A percentile compares a stretch with the other conserved stretches of the same genome.
Conservation (phyloP, 2,113 vertebrate species). For the Xiphophorus couchianus region DNA sequence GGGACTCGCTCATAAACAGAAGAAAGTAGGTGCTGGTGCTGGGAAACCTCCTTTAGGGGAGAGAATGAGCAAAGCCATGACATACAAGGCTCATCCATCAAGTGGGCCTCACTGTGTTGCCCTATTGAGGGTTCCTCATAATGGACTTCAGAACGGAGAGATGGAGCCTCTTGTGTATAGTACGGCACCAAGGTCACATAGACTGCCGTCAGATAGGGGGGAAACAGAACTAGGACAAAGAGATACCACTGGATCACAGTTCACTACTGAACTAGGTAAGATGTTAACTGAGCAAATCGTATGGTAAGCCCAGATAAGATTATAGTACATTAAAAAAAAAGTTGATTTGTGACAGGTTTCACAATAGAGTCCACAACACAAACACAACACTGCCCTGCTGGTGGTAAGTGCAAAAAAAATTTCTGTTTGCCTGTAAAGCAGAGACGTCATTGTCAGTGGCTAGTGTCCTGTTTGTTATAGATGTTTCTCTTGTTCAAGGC, state of each 20-base stretch:
- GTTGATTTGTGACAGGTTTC: neutral
- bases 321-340: neutral
- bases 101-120: constrained; percentile 89
- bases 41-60: constrained; percentile 83
- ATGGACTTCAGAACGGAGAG: constrained; percentile 90
- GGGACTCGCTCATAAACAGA: constrained; percentile 80
- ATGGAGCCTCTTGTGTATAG: constrained; percentile 85
- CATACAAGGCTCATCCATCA: constrained; percentile 87
- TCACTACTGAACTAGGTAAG: constrained; percentile 88
- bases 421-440: too few relatives aligned
- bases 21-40: constrained; percentile 70
- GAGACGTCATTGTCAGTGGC: neutral
- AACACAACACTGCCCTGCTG: neutral
- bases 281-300: neutral
- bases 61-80: constrained; percentile 86
- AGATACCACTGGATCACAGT: constrained; percentile 78
- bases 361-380: neutral
- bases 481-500: neutral
- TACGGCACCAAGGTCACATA: constrained; percentile 82
- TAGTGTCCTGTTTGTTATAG: neutral
- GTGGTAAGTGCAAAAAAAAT: neutral
- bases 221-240: constrained; percentile 78
- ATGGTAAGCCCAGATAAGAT: neutral
- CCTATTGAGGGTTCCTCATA: constrained; percentile 85
- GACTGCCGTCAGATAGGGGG: constrained; percentile 74